Conservation (phyloP, 2,888 invertebrate genomes). For the Abrostola triplasia region DNA sequence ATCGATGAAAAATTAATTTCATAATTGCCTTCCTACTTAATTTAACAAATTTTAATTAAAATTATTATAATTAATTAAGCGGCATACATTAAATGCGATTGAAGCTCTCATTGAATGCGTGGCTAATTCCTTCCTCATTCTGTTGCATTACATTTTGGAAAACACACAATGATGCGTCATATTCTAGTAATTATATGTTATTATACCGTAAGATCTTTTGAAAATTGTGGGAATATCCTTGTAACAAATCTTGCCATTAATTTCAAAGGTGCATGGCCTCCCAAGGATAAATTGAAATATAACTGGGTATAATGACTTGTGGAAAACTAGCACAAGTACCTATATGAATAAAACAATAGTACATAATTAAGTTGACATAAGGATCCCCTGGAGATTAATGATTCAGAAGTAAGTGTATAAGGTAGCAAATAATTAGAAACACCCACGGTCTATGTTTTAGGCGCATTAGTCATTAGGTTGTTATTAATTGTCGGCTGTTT, state of each 20-base stretch:
- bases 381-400: constrained; percentile 17
- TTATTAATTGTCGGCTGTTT: constrained; percentile 31
- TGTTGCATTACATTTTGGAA: not conserved
- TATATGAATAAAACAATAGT: constrained; percentile 15
- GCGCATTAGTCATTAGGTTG: constrained; percentile 35
- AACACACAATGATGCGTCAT: not conserved
- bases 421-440: constrained; percentile 34
- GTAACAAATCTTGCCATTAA: not conserved
- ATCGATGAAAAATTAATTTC: no score
- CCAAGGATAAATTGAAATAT: constrained; percentile 9
- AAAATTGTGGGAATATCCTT: constrained; percentile 14
- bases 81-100: not conserved
- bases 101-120: not conserved
- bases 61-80: not conserved
- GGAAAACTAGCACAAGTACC: constrained; percentile 2
- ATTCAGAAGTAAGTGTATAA: constrained; percentile 21
- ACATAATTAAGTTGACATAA: constrained; percentile 25
- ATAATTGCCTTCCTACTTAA: no score
- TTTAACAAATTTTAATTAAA: no score
- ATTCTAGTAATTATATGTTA: not conserved
- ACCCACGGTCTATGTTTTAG: constrained; percentile 39
- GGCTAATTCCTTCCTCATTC: constrained; percentile 4
- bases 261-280: constrained; percentile 44
- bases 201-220: constrained; percentile 7
- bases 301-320: not conserved